Percentiles rank a stretch among this genome's conserved stretches.
These are phyloP conservation scores for Caranx ignobilis DNA, from an alignment of 2,113 vertebrate species.

Conservation along the genomic window DNA sequence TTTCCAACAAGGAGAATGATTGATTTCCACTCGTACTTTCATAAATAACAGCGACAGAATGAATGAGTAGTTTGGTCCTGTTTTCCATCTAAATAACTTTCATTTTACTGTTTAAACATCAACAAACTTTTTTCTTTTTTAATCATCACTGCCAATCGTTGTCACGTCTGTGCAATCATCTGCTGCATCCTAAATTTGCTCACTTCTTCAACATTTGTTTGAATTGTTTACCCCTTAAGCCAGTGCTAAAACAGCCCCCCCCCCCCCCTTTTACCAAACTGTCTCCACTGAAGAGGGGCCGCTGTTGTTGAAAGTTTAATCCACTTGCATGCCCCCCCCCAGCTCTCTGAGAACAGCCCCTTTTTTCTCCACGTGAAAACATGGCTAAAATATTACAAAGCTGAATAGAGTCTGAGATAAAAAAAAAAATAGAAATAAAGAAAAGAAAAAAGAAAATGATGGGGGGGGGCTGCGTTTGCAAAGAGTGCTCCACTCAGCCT, in stretches of 20 bases:
- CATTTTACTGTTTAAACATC: neutral
- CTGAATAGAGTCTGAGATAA: constrained; percentile 12
- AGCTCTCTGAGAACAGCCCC: constrained; percentile 29
- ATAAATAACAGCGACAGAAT: too few relatives aligned
- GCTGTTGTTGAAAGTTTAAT: constrained; percentile 37
- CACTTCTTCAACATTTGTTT: constrained; percentile 28
- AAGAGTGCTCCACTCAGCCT: neutral
- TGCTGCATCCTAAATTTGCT: neutral
- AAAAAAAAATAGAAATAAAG: too few relatives aligned
- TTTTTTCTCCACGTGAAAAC: constrained; percentile 17
- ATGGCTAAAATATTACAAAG: constrained; percentile 23
- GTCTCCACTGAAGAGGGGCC: constrained; percentile 25
- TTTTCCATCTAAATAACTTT: too few relatives aligned
- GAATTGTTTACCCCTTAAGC: constrained; percentile 48
- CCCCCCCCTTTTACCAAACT: constrained; percentile 1
- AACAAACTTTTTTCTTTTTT: neutral
- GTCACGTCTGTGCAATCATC: neutral
- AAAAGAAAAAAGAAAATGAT: neutral
- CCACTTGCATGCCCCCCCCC: constrained; percentile 6
- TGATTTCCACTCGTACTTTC: too few relatives aligned
- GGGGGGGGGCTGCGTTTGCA: neutral
- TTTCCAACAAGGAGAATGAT: too few relatives aligned
- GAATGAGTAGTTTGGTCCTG: too few relatives aligned
- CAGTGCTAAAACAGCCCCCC: neutral
- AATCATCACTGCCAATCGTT: neutral